Percentiles rank a stretch among this genome's conserved stretches.
Conservation (phyloP, 1,140 invertebrate species). For the Philopotamus ludificatus region DNA sequence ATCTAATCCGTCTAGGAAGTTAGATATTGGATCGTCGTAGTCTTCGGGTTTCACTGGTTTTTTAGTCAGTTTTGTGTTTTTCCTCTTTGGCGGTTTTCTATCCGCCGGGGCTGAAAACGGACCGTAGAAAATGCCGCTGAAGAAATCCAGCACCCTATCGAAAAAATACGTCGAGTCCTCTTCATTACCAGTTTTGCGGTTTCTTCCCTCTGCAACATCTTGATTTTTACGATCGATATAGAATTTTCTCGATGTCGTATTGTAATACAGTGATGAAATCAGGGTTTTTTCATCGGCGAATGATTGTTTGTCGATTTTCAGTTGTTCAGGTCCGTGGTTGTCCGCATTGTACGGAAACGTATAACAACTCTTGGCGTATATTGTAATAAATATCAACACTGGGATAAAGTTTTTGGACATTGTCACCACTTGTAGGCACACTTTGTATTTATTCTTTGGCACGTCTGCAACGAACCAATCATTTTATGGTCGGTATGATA, state of each 20-base stretch:
- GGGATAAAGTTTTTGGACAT: not conserved
- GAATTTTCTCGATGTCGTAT: constrained; percentile 28
- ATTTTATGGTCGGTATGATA: not conserved
- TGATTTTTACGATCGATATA: not conserved
- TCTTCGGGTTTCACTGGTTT: constrained; percentile 17
- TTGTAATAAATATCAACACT: constrained; percentile 29
- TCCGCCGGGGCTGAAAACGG: constrained; percentile 1
- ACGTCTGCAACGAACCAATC: not conserved
- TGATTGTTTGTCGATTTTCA: not conserved
- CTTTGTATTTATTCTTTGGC: not conserved
- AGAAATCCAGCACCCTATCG: constrained; percentile 25
- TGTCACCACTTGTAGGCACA: not conserved
- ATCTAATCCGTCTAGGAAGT: constrained; percentile 33
- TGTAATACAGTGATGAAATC: constrained; percentile 20
- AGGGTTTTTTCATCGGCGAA: not conserved
- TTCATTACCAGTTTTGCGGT: not conserved
- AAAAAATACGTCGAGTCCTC: not conserved
- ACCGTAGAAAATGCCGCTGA: constrained; percentile 28
- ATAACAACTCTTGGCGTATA: constrained; percentile 25
- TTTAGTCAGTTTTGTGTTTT: constrained; percentile 20
- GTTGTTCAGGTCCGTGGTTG: not conserved
- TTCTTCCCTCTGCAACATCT: not conserved
- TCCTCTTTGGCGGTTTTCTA: constrained; percentile 25
- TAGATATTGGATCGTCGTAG: constrained; percentile 29
- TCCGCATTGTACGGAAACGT: constrained; percentile 2